Evolutionary conservation across 35 echinoderm and acorn worm genomes (phyloP).

Genomic region (Nesometra sesokonis): DNA sequence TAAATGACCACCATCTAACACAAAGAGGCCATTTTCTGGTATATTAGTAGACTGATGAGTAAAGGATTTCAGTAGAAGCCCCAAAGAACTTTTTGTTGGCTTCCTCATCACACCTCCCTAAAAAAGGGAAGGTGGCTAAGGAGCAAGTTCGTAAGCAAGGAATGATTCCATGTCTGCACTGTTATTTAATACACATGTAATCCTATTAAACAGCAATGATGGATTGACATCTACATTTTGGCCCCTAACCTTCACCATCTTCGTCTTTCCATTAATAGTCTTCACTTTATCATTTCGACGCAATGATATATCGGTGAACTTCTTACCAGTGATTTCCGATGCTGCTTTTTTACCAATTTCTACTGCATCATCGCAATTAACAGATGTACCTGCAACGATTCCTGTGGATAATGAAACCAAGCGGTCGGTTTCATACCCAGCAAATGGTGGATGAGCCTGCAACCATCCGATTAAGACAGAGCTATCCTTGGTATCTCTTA

Average conservation of each 20-base stretch:
- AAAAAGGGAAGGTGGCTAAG: neutral
- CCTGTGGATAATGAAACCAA: neutral
- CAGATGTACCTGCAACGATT: constrained; percentile 18
- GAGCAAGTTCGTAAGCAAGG: constrained; percentile 36
- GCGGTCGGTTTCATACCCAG: neutral
- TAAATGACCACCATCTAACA: constrained; percentile 50
- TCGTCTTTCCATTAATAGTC: constrained; percentile 11
- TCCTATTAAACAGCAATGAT: constrained; percentile 33
- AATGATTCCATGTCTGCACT: constrained; percentile 26
- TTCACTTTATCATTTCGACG: neutral
- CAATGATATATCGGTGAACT: constrained; percentile 21
- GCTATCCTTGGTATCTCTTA: neutral
- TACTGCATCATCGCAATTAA: constrained; percentile 11
- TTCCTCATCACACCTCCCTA: neutral
- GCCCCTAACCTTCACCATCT: constrained; percentile 31
- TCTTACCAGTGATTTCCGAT: constrained; percentile 1
- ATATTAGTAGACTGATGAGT: constrained; percentile 20
- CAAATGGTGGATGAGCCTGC: constrained; percentile 19
- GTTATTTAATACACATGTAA: constrained; percentile 35
- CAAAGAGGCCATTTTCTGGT: constrained; percentile 29
- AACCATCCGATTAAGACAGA: constrained; percentile 9
- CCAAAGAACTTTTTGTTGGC: neutral
- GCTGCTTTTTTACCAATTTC: neutral
- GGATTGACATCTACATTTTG: constrained; percentile 25
- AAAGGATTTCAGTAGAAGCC: constrained; percentile 28